Percentiles rank a stretch among this genome's conserved stretches.
Evolutionary conservation across 2,113 vertebrate genomes (phyloP).

Genomic region (Hipposideros armiger): DNA sequence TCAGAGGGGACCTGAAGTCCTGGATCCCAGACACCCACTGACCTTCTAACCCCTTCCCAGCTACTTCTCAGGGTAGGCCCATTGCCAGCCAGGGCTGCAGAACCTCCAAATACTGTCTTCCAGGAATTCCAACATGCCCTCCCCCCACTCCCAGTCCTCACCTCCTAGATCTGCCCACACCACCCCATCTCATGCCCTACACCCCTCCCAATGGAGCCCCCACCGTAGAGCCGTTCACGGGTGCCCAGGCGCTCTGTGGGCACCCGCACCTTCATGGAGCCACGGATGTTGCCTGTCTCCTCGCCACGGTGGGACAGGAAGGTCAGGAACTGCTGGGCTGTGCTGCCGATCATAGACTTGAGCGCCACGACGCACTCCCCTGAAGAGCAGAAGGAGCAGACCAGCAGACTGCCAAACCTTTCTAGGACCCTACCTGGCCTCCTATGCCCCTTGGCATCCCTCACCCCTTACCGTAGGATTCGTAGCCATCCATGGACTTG

Average conservation of each 20-base stretch:
- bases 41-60: not conserved
- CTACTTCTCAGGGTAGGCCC: not conserved
- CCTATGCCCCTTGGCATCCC: not conserved
- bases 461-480: constrained; percentile 92
- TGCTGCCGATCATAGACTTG: constrained; percentile 99
- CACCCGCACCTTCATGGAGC: constrained; percentile 97
- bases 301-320: constrained; percentile 97
- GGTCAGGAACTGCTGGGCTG: constrained; percentile 97
- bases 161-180: not conserved
- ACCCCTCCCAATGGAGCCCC: constrained; percentile 2
- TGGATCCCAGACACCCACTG: not conserved
- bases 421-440: not conserved
- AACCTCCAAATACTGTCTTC: not conserved
- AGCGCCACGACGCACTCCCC: constrained; percentile 98
- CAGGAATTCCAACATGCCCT: not conserved
- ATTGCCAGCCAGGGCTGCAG: not conserved
- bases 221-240: constrained; percentile 96
- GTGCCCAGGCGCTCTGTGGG: constrained; percentile 96
- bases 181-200: not conserved
- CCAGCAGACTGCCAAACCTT: not conserved
- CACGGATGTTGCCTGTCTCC: constrained; percentile 97
- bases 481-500: constrained; percentile 97
- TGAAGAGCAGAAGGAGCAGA: constrained; percentile 67
- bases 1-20: not conserved
- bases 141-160: not conserved